These are phyloP conservation scores for Berghia stephanieae DNA, from an alignment of 1,140 invertebrate genomes.

Conservation along the genomic window DNA sequence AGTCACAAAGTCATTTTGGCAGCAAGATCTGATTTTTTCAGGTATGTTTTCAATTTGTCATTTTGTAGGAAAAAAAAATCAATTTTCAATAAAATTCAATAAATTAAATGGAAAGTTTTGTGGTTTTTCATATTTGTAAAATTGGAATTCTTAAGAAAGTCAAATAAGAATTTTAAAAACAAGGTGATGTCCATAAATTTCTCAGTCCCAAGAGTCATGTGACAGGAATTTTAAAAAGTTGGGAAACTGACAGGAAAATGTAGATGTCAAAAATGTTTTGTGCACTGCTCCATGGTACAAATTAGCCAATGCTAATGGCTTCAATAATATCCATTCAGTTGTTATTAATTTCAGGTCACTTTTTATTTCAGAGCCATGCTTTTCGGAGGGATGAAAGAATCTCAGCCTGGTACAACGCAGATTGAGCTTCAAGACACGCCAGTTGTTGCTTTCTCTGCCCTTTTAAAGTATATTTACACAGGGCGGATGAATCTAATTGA, in stretches of 20 bases:
- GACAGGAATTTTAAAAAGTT: no score
- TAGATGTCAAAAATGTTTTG: no score
- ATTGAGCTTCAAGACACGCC: slow-evolving; percentile 87
- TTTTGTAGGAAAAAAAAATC: background rate
- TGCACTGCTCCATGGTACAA: no score
- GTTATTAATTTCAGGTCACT: no score
- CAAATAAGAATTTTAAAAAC: no score
- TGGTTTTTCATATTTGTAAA: no score
- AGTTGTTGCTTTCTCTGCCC: slow-evolving; percentile 86
- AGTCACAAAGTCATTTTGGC: slow-evolving; percentile 93
- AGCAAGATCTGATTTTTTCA: slow-evolving; percentile 93
- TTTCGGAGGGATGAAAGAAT: slow-evolving; percentile 90
- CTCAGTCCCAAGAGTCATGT: no score
- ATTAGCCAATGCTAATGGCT: no score
- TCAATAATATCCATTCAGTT: no score
- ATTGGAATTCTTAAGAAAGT: no score
- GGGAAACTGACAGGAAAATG: no score
- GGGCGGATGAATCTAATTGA: slow-evolving; percentile 85
- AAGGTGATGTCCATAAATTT: no score
- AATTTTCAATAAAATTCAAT: background rate
- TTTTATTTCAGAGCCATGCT: slow-evolving; percentile 75
- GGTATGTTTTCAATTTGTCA: slow-evolving; percentile 68
- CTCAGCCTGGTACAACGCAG: slow-evolving; percentile 75
- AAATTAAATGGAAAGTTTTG: background rate
- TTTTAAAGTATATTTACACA: slow-evolving; percentile 96